These are phyloP conservation scores for Lepilemur septentrionalis DNA, from an alignment of 2,797 vertebrate genomes.

Conservation along the genomic window DNA sequence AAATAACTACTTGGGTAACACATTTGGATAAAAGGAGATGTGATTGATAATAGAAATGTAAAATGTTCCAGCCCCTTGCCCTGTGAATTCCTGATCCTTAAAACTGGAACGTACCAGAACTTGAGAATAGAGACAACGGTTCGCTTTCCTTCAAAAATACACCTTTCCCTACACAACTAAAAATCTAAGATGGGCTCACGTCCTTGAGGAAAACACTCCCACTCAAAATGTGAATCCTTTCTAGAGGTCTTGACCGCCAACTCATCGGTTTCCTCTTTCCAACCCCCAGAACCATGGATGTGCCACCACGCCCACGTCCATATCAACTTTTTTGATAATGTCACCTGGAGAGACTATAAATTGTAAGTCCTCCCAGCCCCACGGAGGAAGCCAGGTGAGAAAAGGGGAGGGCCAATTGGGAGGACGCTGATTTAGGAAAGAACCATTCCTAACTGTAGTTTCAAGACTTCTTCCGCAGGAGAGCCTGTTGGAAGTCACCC, in stretches of 20 bases:
- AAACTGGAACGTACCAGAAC: not conserved
- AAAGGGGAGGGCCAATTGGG: not conserved
- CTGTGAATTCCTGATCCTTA: constrained; percentile 29
- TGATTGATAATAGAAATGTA: not conserved
- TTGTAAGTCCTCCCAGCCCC: not conserved
- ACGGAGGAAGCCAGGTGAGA: not conserved
- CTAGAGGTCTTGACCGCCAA: not conserved
- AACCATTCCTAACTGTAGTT: not conserved
- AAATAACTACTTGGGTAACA: not conserved
- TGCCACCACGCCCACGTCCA: not conserved
- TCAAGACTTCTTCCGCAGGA: not conserved
- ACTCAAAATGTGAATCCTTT: not conserved
- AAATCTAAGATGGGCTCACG: not conserved
- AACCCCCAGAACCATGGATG: not conserved
- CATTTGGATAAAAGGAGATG: not conserved
- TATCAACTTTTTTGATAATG: not conserved
- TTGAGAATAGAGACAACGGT: not conserved
- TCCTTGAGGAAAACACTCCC: not conserved
- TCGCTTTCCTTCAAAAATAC: not conserved
- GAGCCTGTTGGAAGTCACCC: not conserved
- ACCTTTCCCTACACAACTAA: not conserved
- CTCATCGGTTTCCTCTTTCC: not conserved
- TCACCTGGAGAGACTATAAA: not conserved
- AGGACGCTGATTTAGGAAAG: not conserved
- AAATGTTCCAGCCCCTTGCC: not conserved